These are phyloP conservation scores for Diachrysia chrysitis DNA, from an alignment of 2,888 invertebrate genomes.

Conservation along the genomic window DNA sequence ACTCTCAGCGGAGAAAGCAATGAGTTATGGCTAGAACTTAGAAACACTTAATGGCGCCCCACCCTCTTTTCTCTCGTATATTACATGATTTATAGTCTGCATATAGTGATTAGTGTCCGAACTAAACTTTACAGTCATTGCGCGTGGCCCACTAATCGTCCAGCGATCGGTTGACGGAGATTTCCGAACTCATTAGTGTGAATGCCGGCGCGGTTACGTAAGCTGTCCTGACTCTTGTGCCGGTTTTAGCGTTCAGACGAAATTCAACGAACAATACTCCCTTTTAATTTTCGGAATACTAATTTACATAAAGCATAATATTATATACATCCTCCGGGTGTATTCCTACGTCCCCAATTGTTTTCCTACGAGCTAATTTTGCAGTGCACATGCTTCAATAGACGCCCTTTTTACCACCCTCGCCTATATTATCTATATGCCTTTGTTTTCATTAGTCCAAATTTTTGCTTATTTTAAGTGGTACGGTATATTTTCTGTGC, in stretches of 20 bases:
- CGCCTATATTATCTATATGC: constrained; percentile 33
- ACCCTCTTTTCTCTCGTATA: constrained; percentile 26
- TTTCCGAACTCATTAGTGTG: constrained; percentile 49
- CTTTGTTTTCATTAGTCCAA: constrained; percentile 54
- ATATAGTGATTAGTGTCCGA: constrained; percentile 36
- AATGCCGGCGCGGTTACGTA: constrained; percentile 45
- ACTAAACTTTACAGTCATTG: constrained; percentile 27
- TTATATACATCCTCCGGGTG: constrained; percentile 37
- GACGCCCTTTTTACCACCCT: constrained; percentile 57
- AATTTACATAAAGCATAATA: constrained; percentile 39
- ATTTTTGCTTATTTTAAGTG: constrained; percentile 21
- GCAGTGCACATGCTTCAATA: constrained; percentile 60
- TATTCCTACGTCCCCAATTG: constrained; percentile 59
- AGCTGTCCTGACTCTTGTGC: constrained; percentile 25
- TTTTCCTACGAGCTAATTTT: constrained; percentile 66
- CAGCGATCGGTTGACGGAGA: constrained; percentile 39
- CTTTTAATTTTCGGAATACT: constrained; percentile 48
- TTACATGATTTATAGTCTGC: constrained; percentile 39
- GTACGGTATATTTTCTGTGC: constrained; percentile 11
- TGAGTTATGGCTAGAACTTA: constrained; percentile 52
- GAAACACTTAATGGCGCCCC: constrained; percentile 42
- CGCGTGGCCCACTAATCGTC: constrained; percentile 42
- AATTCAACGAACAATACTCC: constrained; percentile 24
- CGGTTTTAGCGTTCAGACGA: constrained; percentile 17
- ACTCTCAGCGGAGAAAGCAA: constrained; percentile 54